Base-by-base conservation (phyloP, 1,140 invertebrate species). In the Ceratoteleas bidentatus region DNA sequence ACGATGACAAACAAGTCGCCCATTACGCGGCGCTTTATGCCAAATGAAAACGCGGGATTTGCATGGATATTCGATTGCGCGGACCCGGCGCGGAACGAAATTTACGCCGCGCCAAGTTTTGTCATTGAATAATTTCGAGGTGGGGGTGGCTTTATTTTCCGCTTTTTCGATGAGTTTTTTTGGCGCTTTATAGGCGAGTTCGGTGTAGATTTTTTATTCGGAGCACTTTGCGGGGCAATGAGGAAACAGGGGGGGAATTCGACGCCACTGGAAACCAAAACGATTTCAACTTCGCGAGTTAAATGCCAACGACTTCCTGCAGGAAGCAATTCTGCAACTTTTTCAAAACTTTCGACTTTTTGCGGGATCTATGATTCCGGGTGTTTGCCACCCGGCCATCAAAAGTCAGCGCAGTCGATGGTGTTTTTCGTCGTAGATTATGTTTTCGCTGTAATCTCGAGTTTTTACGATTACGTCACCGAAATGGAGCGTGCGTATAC, bases 261-360 rank as follows among this genome's bases (percentile, higher is more conserved):
- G 38, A 54, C 49, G 43, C 36, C 54, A 53, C 32, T 74, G 53
- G 50, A 81, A 81, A 64, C 54, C 60, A 70, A 72, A 74, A 66
- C 62, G 69, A 81, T 81, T 75, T 54, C 32, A 76, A 75, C 66
- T 75, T 81, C 43, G 54, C 36, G 53, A 72, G 73, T 69, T 77
- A 80, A 80, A 73, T 58, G 76, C 62, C 73, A 73, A 73, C 62
- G 73, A 76, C 61, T 75, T 76, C 66, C 66, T 53, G 43, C 0
- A 68, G 62, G 56, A 68, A 73, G 62, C 69, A 60, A 80, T 73
- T 80, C 66, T 38, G 58, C 14, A 77, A 64, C 68, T 82, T 82
- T 73, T 68, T 61, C 43, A 49, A 62, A 73, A 76, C 72, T 76
- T 76, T 72, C 40, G 57, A 68, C 53, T 24, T 69, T 81, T 75